Evolutionary conservation across 2,113 vertebrate genomes (phyloP), one percentile per base, ranked within the genome.

Genomic region (Pandion haliaetus): DNA sequence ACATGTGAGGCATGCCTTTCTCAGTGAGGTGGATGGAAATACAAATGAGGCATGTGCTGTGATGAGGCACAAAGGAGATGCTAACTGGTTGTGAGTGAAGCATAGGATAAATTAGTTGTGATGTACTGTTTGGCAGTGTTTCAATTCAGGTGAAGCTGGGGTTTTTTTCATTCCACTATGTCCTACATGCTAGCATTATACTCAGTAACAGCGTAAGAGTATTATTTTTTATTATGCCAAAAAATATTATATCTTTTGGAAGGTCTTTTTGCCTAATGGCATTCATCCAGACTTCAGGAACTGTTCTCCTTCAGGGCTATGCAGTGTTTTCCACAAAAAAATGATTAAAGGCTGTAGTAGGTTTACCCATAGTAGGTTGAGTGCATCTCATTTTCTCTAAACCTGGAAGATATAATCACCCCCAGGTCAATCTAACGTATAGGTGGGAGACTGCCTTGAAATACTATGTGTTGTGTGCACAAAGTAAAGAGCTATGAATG

Each of bases 21-120:
- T 69, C 36, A 5, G 28, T 12, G 52, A 90, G 61, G 84, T 69
- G 42, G 66, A 91, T 57, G 78, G 87, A 95, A 95, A 90, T 85
- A 93, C 49, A 82, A 94, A 90, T 42, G 82, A 94, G 66, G 61
- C 34, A 61, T 85, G 47, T 72, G 54, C 49, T 91, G 10, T 55
- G 78, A 89, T 82, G 70, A 91, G 90, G 57, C 89, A 89, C 81
- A 82, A 65, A 95, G 89, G 73, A 96, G 78, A 90, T 74, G 17
- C 36, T 88, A 86, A 92, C 63, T 45, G 34, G 38, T 25, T 94
- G 44, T 61, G 73, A 76, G 61, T 72, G 57, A 87, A 90, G 23
- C 57, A 65, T 5, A 40, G 47, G 61, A 84, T 61, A 85, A 79
- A 87, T 94, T 88, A 81, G n/a, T 86, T 89, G 73, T 72, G 70